phyloP scores from a whole-genome alignment of 2,113 vertebrate genomes.

The pig (Sus scrofa) region DNA sequence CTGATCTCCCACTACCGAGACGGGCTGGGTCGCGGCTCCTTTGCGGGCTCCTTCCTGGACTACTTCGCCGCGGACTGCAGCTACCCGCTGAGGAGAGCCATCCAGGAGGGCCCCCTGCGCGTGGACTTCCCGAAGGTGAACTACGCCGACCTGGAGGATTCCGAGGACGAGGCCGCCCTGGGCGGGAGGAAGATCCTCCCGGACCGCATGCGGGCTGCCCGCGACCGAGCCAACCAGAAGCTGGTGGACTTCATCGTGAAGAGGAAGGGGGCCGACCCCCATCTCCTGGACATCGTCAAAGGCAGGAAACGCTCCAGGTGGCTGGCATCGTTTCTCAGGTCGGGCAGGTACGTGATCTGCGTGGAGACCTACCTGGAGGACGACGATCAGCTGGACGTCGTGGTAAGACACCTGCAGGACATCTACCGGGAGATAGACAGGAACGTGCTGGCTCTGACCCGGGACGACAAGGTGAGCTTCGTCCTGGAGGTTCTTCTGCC shows the following conservation, averaged over 20 bases:
- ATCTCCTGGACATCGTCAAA: conserved; percentile 90
- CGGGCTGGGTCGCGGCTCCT: conserved; percentile 90
- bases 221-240: conserved; percentile 92
- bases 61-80: conserved; percentile 92
- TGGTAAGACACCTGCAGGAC: conserved; percentile 90
- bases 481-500: conserved; percentile 94
- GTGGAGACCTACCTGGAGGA: conserved; percentile 94
- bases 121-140: conserved; percentile 81
- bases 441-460: conserved; percentile 40
- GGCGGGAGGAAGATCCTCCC: conserved; percentile 88
- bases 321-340: conserved; percentile 88
- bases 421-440: conserved; percentile 82
- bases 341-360: conserved; percentile 76
- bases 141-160: conserved; percentile 63
- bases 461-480: conserved; percentile 87
- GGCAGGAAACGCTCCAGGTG: conserved; percentile 91
- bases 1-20: conserved; percentile 92
- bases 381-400: conserved; percentile 91
- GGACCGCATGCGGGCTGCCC: conserved; percentile 90
- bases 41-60: conserved; percentile 92
- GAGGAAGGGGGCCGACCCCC: conserved; percentile 89
- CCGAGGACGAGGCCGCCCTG: conserved; percentile 57
- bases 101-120: conserved; percentile 73
- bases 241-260: conserved; percentile 94
- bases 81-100: conserved; percentile 90